A percentile compares a stretch with the other conserved stretches of the same genome.
phyloP scores from a whole-genome alignment of 2,888 invertebrate species.

The Amiota communis region DNA sequence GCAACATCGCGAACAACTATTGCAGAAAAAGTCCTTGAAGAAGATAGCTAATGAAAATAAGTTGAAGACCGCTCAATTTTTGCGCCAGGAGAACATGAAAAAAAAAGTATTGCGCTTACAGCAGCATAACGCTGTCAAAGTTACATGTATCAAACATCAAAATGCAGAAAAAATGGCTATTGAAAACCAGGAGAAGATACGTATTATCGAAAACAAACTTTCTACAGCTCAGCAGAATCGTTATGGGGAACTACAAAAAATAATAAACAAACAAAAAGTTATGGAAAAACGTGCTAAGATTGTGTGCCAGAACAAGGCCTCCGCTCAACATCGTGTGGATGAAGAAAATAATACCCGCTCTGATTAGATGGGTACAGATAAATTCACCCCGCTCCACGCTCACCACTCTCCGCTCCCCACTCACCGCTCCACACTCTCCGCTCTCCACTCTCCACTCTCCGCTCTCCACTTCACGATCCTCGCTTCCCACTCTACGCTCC shows the following conservation, averaged over 20 bases:
- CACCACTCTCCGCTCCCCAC: no score
- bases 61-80: no score
- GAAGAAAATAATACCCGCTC: constrained; percentile 78
- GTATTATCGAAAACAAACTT: constrained; percentile 83
- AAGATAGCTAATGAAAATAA: no score
- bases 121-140: constrained; percentile 85
- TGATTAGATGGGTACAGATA: constrained; percentile 75
- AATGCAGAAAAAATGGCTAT: constrained; percentile 76
- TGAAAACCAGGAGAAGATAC: constrained; percentile 78
- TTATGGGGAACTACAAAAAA: constrained; percentile 88
- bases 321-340: constrained; percentile 69
- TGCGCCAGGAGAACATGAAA: no score
- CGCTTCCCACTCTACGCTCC: no score
- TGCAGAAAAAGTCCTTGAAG: no score
- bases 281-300: constrained; percentile 92
- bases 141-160: constrained; percentile 80
- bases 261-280: constrained; percentile 87
- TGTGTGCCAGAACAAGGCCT: constrained; percentile 92
- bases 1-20: no score
- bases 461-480: no score
- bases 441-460: no score
- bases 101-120: constrained; percentile 92
- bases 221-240: constrained; percentile 87
- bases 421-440: no score
- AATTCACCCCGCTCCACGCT: no score